Evolutionary conservation across 2,797 vertebrate genomes (phyloP).

Genomic region (Sphenodon punctatus): DNA sequence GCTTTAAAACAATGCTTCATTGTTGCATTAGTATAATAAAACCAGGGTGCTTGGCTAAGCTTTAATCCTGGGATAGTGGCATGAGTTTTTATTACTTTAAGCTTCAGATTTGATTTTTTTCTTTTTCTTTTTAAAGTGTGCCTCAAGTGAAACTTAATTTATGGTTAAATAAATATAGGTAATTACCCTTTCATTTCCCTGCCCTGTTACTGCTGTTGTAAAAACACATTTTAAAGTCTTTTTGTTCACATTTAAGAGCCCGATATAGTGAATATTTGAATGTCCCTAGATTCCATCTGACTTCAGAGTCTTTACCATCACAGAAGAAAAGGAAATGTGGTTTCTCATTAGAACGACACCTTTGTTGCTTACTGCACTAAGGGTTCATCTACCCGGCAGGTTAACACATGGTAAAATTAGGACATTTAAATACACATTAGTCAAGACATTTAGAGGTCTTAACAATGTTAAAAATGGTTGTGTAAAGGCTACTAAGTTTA

Average conservation of each 20-base stretch:
- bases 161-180: slow-evolving; percentile 27
- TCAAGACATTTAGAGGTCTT: no score
- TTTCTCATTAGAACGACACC: neutral
- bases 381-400: no score
- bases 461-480: no score
- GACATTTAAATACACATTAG: no score
- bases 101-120: slow-evolving; percentile 42
- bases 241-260: slow-evolving; percentile 13
- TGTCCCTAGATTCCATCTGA: neutral
- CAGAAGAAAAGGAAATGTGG: neutral
- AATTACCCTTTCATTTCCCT: neutral
- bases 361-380: neutral
- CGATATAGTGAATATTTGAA: neutral
- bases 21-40: slow-evolving; percentile 75
- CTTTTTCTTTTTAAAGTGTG: slow-evolving; percentile 15
- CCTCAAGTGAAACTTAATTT: slow-evolving; percentile 35
- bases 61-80: slow-evolving; percentile 69
- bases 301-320: neutral
- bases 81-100: slow-evolving; percentile 59
- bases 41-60: slow-evolving; percentile 74
- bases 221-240: neutral
- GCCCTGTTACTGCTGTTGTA: neutral
- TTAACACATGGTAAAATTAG: no score
- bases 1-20: slow-evolving; percentile 77
- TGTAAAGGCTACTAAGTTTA: no score